Conservation (phyloP, 2,113 vertebrate species). For the Hucho hucho region DNA sequence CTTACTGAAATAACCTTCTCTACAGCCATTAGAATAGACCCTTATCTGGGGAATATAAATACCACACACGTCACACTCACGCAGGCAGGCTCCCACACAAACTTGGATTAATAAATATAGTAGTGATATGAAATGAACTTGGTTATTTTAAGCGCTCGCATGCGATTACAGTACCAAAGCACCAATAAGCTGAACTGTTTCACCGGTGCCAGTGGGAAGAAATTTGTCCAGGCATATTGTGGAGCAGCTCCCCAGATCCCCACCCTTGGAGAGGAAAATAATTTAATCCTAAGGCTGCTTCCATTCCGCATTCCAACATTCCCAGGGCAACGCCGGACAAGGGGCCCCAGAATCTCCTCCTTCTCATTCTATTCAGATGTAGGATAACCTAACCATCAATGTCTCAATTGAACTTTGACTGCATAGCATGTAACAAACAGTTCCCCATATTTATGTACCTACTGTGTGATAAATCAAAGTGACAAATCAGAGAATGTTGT, state of each 20-base stretch:
- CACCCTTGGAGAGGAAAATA: slow-evolving; percentile 29
- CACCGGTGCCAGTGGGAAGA: slow-evolving; percentile 54
- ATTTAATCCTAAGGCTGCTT: slow-evolving; percentile 49
- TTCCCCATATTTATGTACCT: background rate
- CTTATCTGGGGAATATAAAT: too few species aligned
- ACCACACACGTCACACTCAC: too few species aligned
- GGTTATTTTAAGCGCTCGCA: slow-evolving; percentile 16
- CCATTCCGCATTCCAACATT: slow-evolving; percentile 66
- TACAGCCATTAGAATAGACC: too few species aligned
- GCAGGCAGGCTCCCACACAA: background rate
- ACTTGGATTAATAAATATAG: background rate
- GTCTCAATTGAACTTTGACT: too few species aligned
- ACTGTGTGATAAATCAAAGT: background rate
- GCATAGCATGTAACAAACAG: too few species aligned
- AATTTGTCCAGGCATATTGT: slow-evolving; percentile 11
- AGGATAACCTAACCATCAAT: slow-evolving; percentile 5
- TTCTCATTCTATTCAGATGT: slow-evolving; percentile 66
- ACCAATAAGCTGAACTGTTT: slow-evolving; percentile 52
- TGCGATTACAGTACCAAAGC: slow-evolving; percentile 33
- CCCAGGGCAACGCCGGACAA: slow-evolving; percentile 58
- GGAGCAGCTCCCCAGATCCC: background rate
- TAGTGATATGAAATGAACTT: slow-evolving; percentile 17
- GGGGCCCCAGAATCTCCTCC: slow-evolving; percentile 57
- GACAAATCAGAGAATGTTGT: background rate
- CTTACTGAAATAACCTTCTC: too few species aligned